These are phyloP conservation scores for Myiagra hebetior DNA, from an alignment of 2,113 vertebrate species.

Conservation along the genomic window DNA sequence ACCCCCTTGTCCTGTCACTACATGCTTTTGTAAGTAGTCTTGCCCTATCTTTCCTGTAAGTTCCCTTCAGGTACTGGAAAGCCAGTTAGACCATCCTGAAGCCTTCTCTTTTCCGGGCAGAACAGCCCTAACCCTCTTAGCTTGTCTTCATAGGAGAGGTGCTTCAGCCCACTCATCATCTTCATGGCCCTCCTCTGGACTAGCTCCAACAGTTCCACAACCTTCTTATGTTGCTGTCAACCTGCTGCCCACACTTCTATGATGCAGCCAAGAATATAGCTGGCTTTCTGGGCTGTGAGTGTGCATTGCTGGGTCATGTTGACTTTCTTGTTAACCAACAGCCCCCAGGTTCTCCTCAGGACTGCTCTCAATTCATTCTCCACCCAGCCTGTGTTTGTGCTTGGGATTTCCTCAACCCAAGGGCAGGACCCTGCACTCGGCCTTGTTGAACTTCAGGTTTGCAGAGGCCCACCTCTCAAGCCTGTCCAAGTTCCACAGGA, in stretches of 20 bases:
- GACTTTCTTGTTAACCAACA: not conserved
- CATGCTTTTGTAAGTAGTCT: not conserved
- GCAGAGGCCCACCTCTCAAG: not conserved
- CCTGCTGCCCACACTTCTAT: not conserved
- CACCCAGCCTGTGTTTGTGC: not conserved
- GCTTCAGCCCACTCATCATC: not conserved
- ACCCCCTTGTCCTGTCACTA: not conserved
- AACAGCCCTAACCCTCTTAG: not conserved
- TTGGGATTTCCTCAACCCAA: not conserved
- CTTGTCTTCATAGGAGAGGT: not conserved
- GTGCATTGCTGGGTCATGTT: not conserved
- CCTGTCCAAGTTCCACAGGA: not conserved
- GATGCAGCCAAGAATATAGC: not conserved
- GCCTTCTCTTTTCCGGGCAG: not conserved
- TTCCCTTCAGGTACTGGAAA: not conserved
- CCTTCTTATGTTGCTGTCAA: not conserved
- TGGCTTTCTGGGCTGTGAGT: not conserved
- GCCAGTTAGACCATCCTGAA: rapidly evolving
- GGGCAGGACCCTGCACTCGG: not conserved
- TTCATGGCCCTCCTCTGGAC: not conserved
- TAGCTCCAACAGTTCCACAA: not conserved
- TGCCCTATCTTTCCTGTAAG: not conserved
- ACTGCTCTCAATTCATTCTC: not conserved
- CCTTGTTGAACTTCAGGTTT: not conserved
- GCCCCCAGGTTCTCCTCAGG: not conserved